Percentiles rank a stretch among this genome's conserved stretches.
Conservation (phyloP, 1,140 invertebrate species). For the Euwallacea similis region DNA sequence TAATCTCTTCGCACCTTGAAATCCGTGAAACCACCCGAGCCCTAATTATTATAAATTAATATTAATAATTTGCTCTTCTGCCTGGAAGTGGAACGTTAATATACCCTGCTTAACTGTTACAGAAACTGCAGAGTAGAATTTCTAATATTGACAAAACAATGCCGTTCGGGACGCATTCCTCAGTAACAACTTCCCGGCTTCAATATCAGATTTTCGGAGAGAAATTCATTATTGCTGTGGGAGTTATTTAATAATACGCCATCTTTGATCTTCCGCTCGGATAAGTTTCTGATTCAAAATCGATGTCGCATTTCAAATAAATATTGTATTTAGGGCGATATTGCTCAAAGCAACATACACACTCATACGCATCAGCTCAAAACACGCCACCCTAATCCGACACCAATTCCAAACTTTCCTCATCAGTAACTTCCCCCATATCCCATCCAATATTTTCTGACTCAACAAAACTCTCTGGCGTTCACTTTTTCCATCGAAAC, state of each 20-base stretch:
- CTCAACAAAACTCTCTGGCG: background rate
- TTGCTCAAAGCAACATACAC: no score
- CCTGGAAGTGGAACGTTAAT: no score
- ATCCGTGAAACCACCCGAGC: no score
- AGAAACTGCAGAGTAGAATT: background rate
- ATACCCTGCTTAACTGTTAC: background rate
- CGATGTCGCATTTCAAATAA: no score
- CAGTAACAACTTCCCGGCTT: constrained; percentile 9
- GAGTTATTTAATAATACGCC: constrained; percentile 8
- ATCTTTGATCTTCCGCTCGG: constrained; percentile 10
- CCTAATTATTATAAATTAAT: background rate
- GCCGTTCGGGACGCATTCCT: constrained; percentile 5
- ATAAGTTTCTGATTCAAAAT: background rate
- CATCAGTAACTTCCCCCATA: background rate
- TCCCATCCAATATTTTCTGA: background rate
- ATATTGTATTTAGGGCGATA: no score
- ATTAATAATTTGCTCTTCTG: background rate
- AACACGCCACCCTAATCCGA: no score
- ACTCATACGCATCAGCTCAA: no score
- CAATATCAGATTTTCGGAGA: constrained; percentile 12
- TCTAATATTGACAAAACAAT: constrained; percentile 16
- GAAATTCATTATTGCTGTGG: constrained; percentile 6
- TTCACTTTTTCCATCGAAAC: constrained; percentile 1
- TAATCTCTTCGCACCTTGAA: no score
- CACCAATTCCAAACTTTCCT: no score